Conservation (phyloP, 1,140 invertebrate species). For the Acromyrmex charruanus region DNA sequence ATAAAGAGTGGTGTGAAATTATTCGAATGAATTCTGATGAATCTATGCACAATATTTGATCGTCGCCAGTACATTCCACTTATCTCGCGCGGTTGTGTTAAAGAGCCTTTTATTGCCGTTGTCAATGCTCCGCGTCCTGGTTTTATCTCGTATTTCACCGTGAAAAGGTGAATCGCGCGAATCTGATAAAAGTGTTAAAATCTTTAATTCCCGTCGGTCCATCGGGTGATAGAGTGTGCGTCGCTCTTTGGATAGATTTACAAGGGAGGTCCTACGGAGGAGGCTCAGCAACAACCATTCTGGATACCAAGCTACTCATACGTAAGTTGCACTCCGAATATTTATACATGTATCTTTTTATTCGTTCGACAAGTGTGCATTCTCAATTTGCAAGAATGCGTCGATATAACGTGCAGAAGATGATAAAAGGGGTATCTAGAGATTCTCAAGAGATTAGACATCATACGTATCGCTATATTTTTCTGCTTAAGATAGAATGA, state of each 20-base stretch:
- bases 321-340: conserved; percentile 79
- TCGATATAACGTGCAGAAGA: neutral
- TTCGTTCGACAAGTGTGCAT: neutral
- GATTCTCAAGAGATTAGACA: no score
- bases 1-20: conserved; percentile 24
- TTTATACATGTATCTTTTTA: neutral
- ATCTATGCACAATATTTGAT: neutral
- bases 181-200: conserved; percentile 43
- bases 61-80: neutral
- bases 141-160: conserved; percentile 8
- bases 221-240: conserved; percentile 78
- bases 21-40: conserved; percentile 31
- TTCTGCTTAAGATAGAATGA: no score
- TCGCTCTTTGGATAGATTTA: conserved; percentile 83
- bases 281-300: conserved; percentile 83
- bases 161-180: conserved; percentile 56
- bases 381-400: neutral
- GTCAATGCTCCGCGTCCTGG: neutral
- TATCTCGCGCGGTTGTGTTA: neutral
- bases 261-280: conserved; percentile 77
- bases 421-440: neutral
- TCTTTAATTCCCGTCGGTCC: conserved; percentile 20
- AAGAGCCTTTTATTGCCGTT: neutral
- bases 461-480: no score
- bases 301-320: conserved; percentile 87